Conservation (phyloP, 2,113 vertebrate genomes). For the Eurypyga helias region DNA sequence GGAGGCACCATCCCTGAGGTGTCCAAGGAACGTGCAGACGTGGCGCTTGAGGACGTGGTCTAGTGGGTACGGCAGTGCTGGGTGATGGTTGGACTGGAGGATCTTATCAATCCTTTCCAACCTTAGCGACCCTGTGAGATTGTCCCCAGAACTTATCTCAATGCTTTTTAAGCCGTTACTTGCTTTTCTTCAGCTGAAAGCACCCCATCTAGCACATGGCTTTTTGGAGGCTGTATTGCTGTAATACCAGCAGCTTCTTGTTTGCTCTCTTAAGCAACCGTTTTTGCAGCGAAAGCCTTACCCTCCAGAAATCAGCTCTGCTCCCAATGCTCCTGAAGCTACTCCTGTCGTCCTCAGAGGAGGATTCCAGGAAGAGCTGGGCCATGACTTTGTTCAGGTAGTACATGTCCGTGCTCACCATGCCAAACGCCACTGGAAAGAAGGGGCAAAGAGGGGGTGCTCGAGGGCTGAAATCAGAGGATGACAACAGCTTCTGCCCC, state of each 20-base stretch:
- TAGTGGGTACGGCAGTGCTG: no score
- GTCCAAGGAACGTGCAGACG: no score
- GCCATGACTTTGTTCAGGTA: conserved; percentile 65
- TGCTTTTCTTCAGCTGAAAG: not conserved
- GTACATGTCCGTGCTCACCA: conserved; percentile 71
- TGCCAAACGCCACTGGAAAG: conserved; percentile 56
- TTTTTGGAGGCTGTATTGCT: not conserved
- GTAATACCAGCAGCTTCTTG: not conserved
- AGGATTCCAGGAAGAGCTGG: conserved; percentile 65
- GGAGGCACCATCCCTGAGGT: no score
- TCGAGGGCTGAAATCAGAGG: not conserved
- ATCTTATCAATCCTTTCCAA: no score
- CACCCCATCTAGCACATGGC: rapidly evolving
- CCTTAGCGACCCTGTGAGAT: no score
- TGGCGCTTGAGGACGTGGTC: no score
- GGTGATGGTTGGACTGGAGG: no score
- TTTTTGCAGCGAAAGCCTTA: not conserved
- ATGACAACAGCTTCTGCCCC: not conserved
- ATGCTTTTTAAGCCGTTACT: not conserved
- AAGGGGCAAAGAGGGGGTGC: not conserved
- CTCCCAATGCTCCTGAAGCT: conserved; percentile 53
- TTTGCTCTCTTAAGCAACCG: not conserved
- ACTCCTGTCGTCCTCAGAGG: not conserved
- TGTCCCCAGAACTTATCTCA: not conserved
- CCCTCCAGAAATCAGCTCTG: conserved; percentile 73